Evolutionary conservation across 1,140 invertebrate genomes (phyloP).

Genomic region (Brachionus calyciflorus): DNA sequence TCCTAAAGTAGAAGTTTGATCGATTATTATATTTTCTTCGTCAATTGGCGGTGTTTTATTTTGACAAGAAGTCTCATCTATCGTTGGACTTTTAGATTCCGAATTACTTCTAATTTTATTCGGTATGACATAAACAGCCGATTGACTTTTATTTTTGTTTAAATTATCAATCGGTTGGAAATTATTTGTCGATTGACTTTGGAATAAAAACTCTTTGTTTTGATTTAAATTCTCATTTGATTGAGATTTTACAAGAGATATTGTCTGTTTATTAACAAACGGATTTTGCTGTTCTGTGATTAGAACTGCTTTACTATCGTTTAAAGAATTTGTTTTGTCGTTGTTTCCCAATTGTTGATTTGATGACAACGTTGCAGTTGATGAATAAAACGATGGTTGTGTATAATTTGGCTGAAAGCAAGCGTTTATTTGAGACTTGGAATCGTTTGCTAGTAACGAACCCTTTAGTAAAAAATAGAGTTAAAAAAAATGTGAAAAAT

Average conservation of each 20-base stretch:
- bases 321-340: constrained; percentile 4
- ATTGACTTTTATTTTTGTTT: background rate
- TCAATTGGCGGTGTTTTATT: background rate
- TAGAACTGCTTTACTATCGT: background rate
- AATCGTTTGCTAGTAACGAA: constrained; percentile 35
- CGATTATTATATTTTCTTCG: constrained; percentile 26
- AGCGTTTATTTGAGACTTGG: constrained; percentile 22
- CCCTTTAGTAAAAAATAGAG: background rate
- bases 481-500: background rate
- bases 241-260: background rate
- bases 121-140: constrained; percentile 12
- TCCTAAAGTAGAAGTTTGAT: constrained; percentile 25
- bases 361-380: constrained; percentile 9
- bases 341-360: constrained; percentile 18
- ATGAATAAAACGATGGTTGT: constrained; percentile 32
- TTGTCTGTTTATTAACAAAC: background rate
- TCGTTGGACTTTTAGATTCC: constrained; percentile 3
- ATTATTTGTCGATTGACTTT: constrained; percentile 13
- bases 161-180: background rate
- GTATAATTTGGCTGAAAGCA: constrained; percentile 10
- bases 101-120: background rate
- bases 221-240: constrained; percentile 2
- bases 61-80: background rate
- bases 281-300: background rate
- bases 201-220: background rate